phyloP scores from a whole-genome alignment of 30 jellyfish, hydroid and myxozoan species.

The Aurelia sp. region DNA sequence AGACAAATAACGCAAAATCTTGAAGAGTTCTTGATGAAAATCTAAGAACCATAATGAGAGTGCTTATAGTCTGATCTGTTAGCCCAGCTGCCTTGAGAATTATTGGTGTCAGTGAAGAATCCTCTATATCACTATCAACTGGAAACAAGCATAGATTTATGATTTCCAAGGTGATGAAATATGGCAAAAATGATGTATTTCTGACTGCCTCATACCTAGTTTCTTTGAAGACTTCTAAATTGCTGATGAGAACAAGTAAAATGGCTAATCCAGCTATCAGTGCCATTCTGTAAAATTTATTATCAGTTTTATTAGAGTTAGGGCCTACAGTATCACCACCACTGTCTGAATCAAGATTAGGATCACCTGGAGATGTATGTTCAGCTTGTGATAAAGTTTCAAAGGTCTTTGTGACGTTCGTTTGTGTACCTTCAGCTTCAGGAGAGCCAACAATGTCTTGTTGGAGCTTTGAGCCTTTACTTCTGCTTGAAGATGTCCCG shows the following conservation, averaged over 20 bases:
- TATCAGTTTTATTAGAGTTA: too few species aligned
- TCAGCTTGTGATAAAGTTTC: too few species aligned
- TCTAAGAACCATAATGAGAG: background rate
- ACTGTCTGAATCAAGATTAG: too few species aligned
- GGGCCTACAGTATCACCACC: too few species aligned
- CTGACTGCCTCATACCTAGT: conserved; percentile 19
- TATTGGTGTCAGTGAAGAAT: background rate
- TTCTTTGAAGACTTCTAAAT: conserved; percentile 8
- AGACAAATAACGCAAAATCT: conserved; percentile 42
- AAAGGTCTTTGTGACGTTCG: too few species aligned
- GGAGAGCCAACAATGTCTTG: background rate
- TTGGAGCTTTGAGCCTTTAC: background rate
- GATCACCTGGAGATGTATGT: too few species aligned
- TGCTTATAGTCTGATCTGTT: background rate
- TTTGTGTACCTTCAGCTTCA: background rate
- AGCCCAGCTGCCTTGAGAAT: conserved; percentile 10
- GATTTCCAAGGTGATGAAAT: conserved; percentile 37
- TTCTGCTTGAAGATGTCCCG: background rate
- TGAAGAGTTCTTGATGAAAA: conserved; percentile 22
- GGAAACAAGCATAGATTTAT: conserved; percentile 35
- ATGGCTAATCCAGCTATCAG: conserved; percentile 24
- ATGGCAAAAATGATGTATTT: conserved; percentile 40
- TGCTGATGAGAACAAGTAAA: conserved; percentile 39
- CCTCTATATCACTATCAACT: background rate
- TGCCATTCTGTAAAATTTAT: conserved; percentile 18